phyloP scores from a whole-genome alignment of 2,888 invertebrate genomes.

The Drosophila vallismaia region DNA sequence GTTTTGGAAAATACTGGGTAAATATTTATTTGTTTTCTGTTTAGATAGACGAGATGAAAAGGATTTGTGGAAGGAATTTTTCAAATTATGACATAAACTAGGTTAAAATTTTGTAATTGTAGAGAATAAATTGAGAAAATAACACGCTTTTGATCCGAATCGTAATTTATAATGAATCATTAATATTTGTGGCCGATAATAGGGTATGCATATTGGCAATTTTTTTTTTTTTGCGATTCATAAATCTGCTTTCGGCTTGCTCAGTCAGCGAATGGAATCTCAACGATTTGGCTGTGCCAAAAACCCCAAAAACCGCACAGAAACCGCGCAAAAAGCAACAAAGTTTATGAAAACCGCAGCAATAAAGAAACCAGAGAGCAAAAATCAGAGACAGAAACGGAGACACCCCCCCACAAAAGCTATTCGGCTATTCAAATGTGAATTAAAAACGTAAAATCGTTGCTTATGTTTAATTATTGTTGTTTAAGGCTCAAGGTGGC shows the following conservation, averaged over 20 bases:
- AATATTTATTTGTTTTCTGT: constrained; percentile 36
- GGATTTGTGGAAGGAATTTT: constrained; percentile 1
- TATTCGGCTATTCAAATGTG: constrained; percentile 35
- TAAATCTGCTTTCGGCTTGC: constrained; percentile 37
- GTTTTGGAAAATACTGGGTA: constrained; percentile 17
- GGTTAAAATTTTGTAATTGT: background rate
- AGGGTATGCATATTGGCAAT: constrained; percentile 28
- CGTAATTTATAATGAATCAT: background rate
- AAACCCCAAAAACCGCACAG: constrained; percentile 54
- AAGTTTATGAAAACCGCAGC: constrained; percentile 45
- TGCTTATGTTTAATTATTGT: constrained; percentile 57
- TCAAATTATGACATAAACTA: background rate
- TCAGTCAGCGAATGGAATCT: constrained; percentile 52
- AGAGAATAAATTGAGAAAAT: too few species aligned
- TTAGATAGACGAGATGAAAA: constrained; percentile 31
- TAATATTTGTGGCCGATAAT: constrained; percentile 1
- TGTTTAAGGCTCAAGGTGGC: constrained; percentile 59
- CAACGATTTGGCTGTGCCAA: constrained; percentile 61
- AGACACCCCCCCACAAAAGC: constrained; percentile 15
- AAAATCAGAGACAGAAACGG: constrained; percentile 12
- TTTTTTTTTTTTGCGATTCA: constrained; percentile 42
- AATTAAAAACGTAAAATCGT: constrained; percentile 44
- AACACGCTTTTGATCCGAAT: background rate
- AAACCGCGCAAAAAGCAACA: constrained; percentile 11
- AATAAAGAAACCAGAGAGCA: constrained; percentile 34